Percentiles rank a stretch among this genome's conserved stretches.
Evolutionary conservation across 2,888 invertebrate genomes (phyloP).

Genomic region (Conops quadrifasciatus): DNA sequence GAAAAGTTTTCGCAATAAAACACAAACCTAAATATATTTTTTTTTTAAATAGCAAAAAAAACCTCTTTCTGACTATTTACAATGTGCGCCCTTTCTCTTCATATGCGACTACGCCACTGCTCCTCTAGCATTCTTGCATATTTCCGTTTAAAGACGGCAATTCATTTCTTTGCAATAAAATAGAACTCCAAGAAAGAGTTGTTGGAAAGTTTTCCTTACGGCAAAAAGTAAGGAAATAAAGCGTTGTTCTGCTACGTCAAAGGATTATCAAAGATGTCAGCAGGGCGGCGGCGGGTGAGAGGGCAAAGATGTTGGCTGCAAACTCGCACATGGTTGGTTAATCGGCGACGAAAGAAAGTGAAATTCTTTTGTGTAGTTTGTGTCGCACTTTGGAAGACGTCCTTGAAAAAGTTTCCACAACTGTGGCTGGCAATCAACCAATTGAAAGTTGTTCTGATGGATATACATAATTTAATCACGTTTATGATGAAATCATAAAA

Average conservation of each 20-base stretch:
- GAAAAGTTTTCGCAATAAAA: too few species aligned
- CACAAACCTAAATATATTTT: too few species aligned
- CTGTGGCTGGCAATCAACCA: too few species aligned
- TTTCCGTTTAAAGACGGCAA: slow-evolving; percentile 33
- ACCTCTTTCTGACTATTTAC: too few species aligned
- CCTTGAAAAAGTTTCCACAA: slow-evolving; percentile 37
- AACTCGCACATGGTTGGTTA: slow-evolving; percentile 15
- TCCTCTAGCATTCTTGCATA: not conserved
- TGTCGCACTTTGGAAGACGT: slow-evolving; percentile 17
- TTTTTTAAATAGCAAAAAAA: not conserved
- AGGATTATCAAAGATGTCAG: slow-evolving; percentile 6
- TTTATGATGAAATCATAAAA: too few species aligned
- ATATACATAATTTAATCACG: too few species aligned
- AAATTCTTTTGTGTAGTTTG: slow-evolving; percentile 30
- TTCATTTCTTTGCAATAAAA: slow-evolving; percentile 38
- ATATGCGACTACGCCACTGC: not conserved
- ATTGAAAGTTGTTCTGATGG: too few species aligned
- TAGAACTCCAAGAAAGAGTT: slow-evolving; percentile 18
- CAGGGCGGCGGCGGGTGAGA: not conserved
- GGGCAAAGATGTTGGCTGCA: slow-evolving; percentile 17
- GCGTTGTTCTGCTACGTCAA: slow-evolving; percentile 14
- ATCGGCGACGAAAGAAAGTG: slow-evolving; percentile 35
- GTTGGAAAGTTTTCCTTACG: slow-evolving; percentile 28
- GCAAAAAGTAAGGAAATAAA: not conserved
- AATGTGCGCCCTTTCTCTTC: too few species aligned